Base-by-base conservation (phyloP, 2,113 vertebrate species). In the Nothobranchius furzeri region DNA sequence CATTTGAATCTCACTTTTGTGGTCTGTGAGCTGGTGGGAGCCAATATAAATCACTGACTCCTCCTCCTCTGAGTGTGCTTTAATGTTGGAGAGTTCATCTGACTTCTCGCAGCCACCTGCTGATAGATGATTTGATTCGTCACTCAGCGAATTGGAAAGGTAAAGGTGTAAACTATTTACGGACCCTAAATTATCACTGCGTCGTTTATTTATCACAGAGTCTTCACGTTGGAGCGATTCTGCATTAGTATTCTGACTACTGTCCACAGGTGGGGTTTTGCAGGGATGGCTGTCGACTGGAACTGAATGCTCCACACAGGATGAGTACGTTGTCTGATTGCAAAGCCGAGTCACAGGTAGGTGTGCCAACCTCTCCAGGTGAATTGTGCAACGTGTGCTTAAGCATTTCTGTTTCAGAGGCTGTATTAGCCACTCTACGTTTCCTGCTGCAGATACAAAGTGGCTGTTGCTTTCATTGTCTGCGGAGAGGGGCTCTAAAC, bases 361-460 rank as follows among this genome's bases (percentile, higher is more conserved):
- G 54, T 7, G 12, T 58, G 81, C 47, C n/a, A 87, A 47, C 70
- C 81, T 87, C 48, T 78, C 53, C 11, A 90, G 63, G 37, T 30
- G 73, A 73, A 90, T 87, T 0, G 53, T 65, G 77, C 87, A 90
- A 54, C 1, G 24, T 30, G 64, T n/a, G 10, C 58, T 66, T 78
- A 90, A 54, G 73, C 87, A 88, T 45, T 76, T 73, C 45, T 85
- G 62, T 54, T 85, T 92, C 36, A 91, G 60, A 59, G 36, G 49
- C 20, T 90, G 72, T 0, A 58, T 50, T 7, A 87, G 65, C 77
- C 83, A 88, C 53, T 81, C 74, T 1, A 83, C 36, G 20, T 56
- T 76, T 43, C 63, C 78, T 9, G 60, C 35, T 12, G 81, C 75
- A 0, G 87, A 89, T 55, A 79, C 60, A 59, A 81, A 85, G 12